Evolutionary conservation across 2,888 invertebrate genomes (phyloP), one percentile per base, ranked within the genome.

Genomic region (Anthophora plumipes): DNA sequence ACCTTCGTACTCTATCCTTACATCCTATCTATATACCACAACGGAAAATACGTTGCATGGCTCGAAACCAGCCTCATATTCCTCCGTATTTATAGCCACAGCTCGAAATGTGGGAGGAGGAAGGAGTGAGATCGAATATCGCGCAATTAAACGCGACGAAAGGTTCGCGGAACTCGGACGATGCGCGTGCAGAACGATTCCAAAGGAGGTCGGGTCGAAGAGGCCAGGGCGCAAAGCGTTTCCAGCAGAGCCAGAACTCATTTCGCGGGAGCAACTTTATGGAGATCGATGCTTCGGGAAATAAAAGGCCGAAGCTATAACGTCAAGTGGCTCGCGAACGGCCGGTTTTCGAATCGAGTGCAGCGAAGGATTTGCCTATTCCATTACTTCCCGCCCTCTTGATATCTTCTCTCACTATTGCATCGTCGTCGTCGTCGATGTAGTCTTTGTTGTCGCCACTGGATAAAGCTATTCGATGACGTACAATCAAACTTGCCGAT

Each of bases 271-370:
- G 78, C 68, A 80, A 84, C 83, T 89, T 89, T 84, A 88, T 86
- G 88, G 85, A 87, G 89, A 90, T 89, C 90, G 87, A 90, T 89
- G 87, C 82, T 74, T 85, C 59, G 43, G 82, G 83, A 88, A 86
- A 89, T 88, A 87, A 89, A 89, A 85, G 85, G 81, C 61, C 7
- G 68, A n/a, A 31, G 73, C 70, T 77, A 79, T 84, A 86, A 80
- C 84, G 39, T 80, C 59, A 69, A 83, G 61, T 64, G 71, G 39
- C 69, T 61, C 50, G 85, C 71, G 69, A 61, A 63, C 64, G 71
- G 46, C 41, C 82, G 48, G 63, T 77, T 69, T 75, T 20, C 17
- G 37, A 31, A 76, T 79, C 70, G 69, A 84, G 70, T 60, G 74
- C 73, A 67, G 48, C 68, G 55, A 80, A 31, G 82, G 83, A 86